Evolutionary conservation across 2,113 vertebrate species (phyloP).

Genomic region (Cebus imitator): DNA sequence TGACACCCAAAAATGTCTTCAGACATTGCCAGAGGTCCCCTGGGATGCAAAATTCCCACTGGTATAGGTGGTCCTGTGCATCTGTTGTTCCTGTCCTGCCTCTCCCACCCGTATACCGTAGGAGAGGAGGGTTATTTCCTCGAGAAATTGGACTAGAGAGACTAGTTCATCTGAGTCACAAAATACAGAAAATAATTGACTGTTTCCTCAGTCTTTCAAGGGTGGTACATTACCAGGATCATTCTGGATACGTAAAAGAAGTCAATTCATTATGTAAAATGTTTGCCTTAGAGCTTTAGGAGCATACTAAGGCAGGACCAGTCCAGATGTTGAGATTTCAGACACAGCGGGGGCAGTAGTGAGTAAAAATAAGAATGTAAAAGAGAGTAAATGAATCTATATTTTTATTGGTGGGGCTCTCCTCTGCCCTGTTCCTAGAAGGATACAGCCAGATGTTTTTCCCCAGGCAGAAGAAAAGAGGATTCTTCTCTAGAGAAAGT

Average conservation of each 20-base stretch:
- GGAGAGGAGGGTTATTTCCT: conserved; percentile 18
- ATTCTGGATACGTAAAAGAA: not conserved
- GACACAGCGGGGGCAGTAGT: conserved; percentile 24
- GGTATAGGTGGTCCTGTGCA: not conserved
- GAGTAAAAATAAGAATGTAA: conserved; percentile 49
- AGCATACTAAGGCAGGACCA: not conserved
- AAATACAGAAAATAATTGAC: not conserved
- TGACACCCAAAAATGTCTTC: not conserved
- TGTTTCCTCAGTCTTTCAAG: not conserved
- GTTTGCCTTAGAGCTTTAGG: conserved; percentile 13
- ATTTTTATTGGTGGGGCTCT: not conserved
- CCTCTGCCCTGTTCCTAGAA: conserved; percentile 61
- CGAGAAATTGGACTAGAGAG: conserved; percentile 10
- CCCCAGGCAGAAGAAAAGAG: conserved; percentile 64
- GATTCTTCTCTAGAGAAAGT: conserved; percentile 62
- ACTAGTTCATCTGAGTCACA: not conserved
- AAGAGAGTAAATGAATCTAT: conserved; percentile 15
- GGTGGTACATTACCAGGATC: not conserved
- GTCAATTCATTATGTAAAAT: not conserved
- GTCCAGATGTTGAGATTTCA: conserved; percentile 51
- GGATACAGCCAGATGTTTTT: conserved; percentile 69
- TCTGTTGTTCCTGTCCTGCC: not conserved
- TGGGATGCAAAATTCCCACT: not conserved
- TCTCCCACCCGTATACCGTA: not conserved
- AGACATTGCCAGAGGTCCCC: not conserved